Conservation (phyloP, 2,888 invertebrate genomes). For the Lithophane ornitopus region DNA sequence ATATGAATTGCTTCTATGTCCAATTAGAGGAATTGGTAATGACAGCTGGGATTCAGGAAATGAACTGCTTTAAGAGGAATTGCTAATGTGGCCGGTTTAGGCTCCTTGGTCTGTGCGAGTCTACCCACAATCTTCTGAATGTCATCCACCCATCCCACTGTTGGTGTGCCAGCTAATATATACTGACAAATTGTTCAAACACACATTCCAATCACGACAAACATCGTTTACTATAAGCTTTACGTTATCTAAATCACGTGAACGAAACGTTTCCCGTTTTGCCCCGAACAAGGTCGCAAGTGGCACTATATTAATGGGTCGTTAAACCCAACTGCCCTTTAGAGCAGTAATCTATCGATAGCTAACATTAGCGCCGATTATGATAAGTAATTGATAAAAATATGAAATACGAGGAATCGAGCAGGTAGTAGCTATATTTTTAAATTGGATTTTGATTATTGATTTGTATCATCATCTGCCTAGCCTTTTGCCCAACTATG, state of each 20-base stretch:
- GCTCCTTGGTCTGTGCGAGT: neutral
- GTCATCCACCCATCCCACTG: neutral
- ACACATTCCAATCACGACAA: slow-evolving; percentile 7
- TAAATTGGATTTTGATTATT: slow-evolving; percentile 8
- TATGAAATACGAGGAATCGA: slow-evolving; percentile 29
- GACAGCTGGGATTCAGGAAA: no score
- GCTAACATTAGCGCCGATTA: slow-evolving; percentile 34
- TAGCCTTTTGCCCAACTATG: no score
- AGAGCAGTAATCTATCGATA: slow-evolving; percentile 38
- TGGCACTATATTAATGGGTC: slow-evolving; percentile 51
- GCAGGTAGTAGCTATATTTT: slow-evolving; percentile 37
- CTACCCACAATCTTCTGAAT: neutral
- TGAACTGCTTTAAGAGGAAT: no score
- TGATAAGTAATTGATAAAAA: slow-evolving; percentile 58
- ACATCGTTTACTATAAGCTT: neutral
- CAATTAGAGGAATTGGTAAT: no score
- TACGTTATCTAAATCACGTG: slow-evolving; percentile 53
- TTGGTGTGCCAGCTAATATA: neutral
- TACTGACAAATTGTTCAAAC: neutral
- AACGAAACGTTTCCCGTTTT: slow-evolving; percentile 32
- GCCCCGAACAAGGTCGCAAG: slow-evolving; percentile 58
- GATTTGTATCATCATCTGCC: no score
- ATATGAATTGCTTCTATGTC: no score
- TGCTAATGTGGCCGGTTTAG: no score
- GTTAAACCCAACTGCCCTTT: slow-evolving; percentile 58